Evolutionary conservation across 2,797 vertebrate genomes (phyloP).

Genomic region (Mus caroli): DNA sequence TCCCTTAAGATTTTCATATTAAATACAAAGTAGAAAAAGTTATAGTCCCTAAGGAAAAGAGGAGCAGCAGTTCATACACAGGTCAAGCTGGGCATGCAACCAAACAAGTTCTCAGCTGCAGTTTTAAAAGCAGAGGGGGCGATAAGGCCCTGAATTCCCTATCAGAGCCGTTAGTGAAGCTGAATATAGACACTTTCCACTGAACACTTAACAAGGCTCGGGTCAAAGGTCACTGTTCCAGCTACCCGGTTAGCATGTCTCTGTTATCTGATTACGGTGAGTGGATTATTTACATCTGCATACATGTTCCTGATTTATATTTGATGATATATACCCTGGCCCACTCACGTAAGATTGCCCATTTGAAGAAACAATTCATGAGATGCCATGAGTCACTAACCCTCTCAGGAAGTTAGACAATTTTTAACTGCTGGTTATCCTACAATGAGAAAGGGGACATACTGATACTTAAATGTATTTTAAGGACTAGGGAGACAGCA

Average conservation of each 20-base stretch:
- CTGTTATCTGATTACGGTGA: not conserved
- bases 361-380: conserved; percentile 27
- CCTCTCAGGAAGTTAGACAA: not conserved
- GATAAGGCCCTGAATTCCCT: conserved; percentile 52
- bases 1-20: conserved; percentile 52
- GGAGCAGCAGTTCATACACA: conserved; percentile 50
- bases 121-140: conserved; percentile 64
- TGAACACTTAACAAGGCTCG: conserved; percentile 63
- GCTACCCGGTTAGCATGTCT: conserved; percentile 13
- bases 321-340: conserved; percentile 35
- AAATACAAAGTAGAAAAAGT: conserved; percentile 61
- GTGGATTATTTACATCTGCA: conserved; percentile 51
- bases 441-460: not conserved
- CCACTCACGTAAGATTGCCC: not conserved
- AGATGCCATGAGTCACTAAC: conserved; percentile 5
- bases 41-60: conserved; percentile 43
- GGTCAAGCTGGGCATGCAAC: not conserved
- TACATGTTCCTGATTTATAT: conserved; percentile 64
- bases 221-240: conserved; percentile 66
- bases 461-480: not conserved
- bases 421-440: conserved; percentile 29
- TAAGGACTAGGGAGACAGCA: not conserved
- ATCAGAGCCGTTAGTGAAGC: conserved; percentile 60
- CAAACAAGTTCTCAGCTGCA: conserved; percentile 53
- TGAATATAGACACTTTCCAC: not conserved